Base-by-base conservation (phyloP, 2,888 invertebrate genomes). In the Nowickia ferox region DNA sequence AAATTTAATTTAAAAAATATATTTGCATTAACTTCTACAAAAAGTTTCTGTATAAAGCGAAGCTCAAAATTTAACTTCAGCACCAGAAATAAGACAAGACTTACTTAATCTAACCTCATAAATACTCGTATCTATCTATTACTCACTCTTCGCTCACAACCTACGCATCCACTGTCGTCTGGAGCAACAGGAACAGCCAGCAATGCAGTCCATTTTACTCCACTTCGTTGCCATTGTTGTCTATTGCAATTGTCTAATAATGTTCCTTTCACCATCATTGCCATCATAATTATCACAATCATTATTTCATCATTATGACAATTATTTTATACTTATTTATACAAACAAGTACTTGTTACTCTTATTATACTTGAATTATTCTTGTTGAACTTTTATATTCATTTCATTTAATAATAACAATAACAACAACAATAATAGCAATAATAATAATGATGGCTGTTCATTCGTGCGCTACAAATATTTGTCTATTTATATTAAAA, bases 401-500 rank as follows among this genome's bases (percentile, higher is more conserved):
- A 61, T 63, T 63, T 10, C 15, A 38, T 40, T 66, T 76, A 15
- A n/a, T 57, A 66, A 57, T 38, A 65, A n/a, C 59, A n/a, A 55
- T 66, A 63, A 42, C 3, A 30, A 30, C 30, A 30, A 30, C 6
- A 30, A 30, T 30, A 30, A 30, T 6, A 30, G 6, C 1, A 6
- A 30, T 30, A 30, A 30, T 30, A 6, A 30, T 30, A 6, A 30
- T 30, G 30, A 6, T 30, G 30, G 30, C 30, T 30, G 30, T 30
- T 30, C 30, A 6, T 6, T 30, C 42, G n/a, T 42, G 42, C 9
- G 40, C n/a, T 15, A 13, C 42, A 53, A n/a, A 42, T 55, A 51
- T 59, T 68, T 68, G 59, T 68, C 77, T 68, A 51, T 59, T 59
- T 40, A 68, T 57, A 77, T 77, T 30, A 17, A 77, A 68, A 77